These are phyloP conservation scores for Vanessa tameamea DNA, from an alignment of 1,140 invertebrate species.

Conservation along the genomic window DNA sequence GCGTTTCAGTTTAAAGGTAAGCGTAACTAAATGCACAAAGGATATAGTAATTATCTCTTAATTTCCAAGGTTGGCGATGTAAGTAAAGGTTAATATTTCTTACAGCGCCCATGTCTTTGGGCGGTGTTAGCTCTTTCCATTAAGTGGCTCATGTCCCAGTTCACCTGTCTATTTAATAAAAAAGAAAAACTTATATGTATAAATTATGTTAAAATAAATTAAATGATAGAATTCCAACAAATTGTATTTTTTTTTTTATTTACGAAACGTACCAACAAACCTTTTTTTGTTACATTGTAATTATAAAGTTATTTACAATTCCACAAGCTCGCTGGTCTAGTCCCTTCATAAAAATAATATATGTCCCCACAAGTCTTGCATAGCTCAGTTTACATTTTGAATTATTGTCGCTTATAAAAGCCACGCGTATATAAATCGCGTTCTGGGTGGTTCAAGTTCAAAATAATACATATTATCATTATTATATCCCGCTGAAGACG, in stretches of 20 bases:
- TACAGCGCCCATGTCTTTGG: no score
- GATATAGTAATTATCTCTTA: no score
- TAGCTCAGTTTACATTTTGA: constrained; percentile 27
- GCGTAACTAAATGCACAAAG: no score
- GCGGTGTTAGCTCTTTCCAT: no score
- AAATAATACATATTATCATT: constrained; percentile 53
- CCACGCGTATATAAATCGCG: constrained; percentile 37
- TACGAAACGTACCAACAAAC: neutral
- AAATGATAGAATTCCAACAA: neutral
- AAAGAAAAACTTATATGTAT: no score
- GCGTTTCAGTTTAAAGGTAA: no score
- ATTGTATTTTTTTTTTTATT: neutral
- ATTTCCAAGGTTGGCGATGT: no score
- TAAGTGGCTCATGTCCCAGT: no score
- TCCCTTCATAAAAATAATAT: constrained; percentile 9
- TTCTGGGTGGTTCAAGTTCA: constrained; percentile 44
- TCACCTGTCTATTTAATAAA: no score
- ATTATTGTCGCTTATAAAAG: constrained; percentile 33
- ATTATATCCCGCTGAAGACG: constrained; percentile 63
- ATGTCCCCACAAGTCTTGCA: constrained; percentile 4
- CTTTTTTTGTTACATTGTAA: constrained; percentile 2
- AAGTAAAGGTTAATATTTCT: no score
- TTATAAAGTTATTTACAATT: constrained; percentile 2
- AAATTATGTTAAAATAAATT: neutral
- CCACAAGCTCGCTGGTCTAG: constrained; percentile 1